Conservation (phyloP, 2,113 vertebrate genomes). For the Caloenas nicobarica region DNA sequence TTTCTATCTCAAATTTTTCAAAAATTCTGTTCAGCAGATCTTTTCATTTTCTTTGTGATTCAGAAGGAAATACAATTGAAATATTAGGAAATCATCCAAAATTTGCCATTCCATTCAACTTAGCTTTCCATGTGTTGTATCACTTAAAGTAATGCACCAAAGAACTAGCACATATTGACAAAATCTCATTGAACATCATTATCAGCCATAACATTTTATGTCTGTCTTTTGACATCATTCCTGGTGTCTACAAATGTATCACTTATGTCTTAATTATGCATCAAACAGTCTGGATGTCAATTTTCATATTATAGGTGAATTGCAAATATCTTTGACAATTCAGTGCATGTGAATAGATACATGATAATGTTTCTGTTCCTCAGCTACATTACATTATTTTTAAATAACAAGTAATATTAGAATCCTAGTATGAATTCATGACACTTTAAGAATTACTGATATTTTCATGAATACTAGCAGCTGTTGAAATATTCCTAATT, state of each 20-base stretch:
- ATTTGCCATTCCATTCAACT: not conserved
- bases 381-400: not conserved
- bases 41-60: not conserved
- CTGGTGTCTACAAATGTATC: not conserved
- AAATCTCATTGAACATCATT: not conserved
- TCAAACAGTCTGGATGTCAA: not conserved
- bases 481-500: conserved; percentile 27
- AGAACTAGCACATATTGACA: not conserved
- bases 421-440: not conserved
- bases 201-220: not conserved
- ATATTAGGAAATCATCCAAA: not conserved
- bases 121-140: not conserved
- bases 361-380: not conserved
- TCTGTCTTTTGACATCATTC: not conserved
- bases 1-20: not conserved
- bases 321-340: not conserved
- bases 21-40: not conserved
- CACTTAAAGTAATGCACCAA: not conserved
- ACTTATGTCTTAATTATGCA: not conserved
- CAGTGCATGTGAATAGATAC: not conserved
- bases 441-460: not conserved
- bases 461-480: conserved; percentile 12
- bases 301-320: not conserved
- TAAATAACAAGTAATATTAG: not conserved
- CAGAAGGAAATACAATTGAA: not conserved